Percentiles rank a stretch among this genome's conserved stretches.
phyloP scores from a whole-genome alignment of 2,113 vertebrate species.

The Heloderma charlesbogerti region DNA sequence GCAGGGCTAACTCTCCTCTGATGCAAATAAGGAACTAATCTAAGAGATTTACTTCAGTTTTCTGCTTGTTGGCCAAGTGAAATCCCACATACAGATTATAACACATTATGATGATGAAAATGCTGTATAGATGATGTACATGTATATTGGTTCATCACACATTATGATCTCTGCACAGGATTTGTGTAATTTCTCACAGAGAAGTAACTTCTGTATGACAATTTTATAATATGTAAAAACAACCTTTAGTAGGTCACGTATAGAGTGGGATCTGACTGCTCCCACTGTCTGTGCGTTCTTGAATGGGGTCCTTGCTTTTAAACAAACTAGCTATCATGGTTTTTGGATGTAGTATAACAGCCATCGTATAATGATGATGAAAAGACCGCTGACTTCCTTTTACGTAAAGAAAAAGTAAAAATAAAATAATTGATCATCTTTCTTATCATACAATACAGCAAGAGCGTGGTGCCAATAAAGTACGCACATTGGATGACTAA shows the following conservation, averaged over 20 bases:
- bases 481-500: conserved; percentile 75
- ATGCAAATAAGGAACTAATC: conserved; percentile 2
- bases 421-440: conserved; percentile 48
- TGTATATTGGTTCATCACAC: not conserved
- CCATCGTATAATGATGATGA: not conserved
- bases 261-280: not conserved
- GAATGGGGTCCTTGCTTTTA: not conserved
- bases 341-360: not conserved
- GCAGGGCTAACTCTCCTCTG: not conserved
- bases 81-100: conserved; percentile 13
- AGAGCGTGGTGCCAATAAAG: conserved; percentile 66
- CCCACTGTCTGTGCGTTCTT: not conserved
- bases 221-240: not conserved
- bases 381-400: not conserved
- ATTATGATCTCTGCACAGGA: not conserved
- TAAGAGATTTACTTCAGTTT: conserved; percentile 22
- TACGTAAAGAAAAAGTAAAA: conserved; percentile 30
- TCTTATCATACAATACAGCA: conserved; percentile 38
- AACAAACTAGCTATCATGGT: conserved; percentile 6
- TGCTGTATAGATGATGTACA: not conserved
- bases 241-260: not conserved
- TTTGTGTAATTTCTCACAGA: not conserved
- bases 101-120: conserved; percentile 1
- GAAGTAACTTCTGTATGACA: not conserved
- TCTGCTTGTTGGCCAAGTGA: not conserved